A percentile compares a stretch with the other conserved stretches of the same genome.
These are phyloP conservation scores for Physocephala rufipes DNA, from an alignment of 2,888 invertebrate genomes.

Conservation along the genomic window DNA sequence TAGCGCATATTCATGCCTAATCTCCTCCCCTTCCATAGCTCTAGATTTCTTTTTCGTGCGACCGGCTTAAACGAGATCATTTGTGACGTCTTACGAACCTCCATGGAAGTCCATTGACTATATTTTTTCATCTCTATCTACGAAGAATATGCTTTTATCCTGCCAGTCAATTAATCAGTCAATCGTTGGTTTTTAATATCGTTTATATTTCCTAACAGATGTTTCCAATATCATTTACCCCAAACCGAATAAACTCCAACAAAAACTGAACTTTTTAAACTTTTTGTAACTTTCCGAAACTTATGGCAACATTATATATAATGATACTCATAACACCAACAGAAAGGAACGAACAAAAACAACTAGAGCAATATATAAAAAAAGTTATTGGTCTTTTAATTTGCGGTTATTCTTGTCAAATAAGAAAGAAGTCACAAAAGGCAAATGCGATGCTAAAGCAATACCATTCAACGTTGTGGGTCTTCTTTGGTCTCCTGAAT, in stretches of 20 bases:
- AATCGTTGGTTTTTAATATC: background rate
- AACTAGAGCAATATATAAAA: constrained; percentile 42
- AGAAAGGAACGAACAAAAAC: background rate
- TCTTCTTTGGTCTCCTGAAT: background rate
- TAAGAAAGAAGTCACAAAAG: too few species aligned
- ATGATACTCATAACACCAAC: background rate
- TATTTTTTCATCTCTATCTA: background rate
- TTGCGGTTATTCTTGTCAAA: constrained; percentile 17
- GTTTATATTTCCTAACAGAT: constrained; percentile 30
- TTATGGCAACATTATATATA: background rate
- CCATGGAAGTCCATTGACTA: too few species aligned
- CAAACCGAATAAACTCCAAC: background rate
- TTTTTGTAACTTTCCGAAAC: background rate
- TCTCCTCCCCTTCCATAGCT: too few species aligned
- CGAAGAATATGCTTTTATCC: too few species aligned
- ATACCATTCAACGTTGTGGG: background rate
- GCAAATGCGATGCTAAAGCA: background rate
- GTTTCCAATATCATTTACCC: constrained; percentile 18
- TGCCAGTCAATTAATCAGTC: background rate
- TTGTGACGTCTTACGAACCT: too few species aligned
- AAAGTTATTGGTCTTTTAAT: constrained; percentile 25
- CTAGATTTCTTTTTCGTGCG: too few species aligned
- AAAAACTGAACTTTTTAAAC: background rate
- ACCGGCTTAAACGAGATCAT: too few species aligned
- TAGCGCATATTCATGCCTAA: too few species aligned